Evolutionary conservation across 1,140 invertebrate genomes (phyloP).

Genomic region (Tetragonula clypearis): DNA sequence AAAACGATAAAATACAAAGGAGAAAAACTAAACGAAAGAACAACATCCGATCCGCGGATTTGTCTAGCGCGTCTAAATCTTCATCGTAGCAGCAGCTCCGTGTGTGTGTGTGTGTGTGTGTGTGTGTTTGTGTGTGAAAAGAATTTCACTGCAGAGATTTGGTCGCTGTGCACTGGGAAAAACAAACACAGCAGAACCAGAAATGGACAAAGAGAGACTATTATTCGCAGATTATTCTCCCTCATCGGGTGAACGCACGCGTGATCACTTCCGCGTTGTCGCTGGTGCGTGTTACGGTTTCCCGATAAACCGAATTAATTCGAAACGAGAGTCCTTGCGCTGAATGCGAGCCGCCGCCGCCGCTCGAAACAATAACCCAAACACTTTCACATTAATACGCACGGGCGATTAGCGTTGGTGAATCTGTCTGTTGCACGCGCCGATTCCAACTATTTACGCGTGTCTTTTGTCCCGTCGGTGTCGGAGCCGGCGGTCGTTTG

Average conservation of each 20-base stretch:
- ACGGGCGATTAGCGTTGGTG: slow-evolving; percentile 43
- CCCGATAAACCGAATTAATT: slow-evolving; percentile 35
- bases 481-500: slow-evolving; percentile 6
- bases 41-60: too few relatives aligned
- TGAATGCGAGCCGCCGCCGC: background rate
- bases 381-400: slow-evolving; percentile 40
- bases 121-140: too few relatives aligned
- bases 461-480: slow-evolving; percentile 37
- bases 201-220: too few relatives aligned
- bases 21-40: too few relatives aligned
- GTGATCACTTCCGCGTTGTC: background rate
- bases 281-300: slow-evolving; percentile 15
- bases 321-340: slow-evolving; percentile 1
- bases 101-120: too few relatives aligned
- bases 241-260: slow-evolving; percentile 17
- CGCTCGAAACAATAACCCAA: slow-evolving; percentile 38
- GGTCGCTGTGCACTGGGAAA: too few relatives aligned
- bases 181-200: too few relatives aligned
- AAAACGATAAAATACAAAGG: too few relatives aligned
- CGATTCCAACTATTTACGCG: slow-evolving; percentile 34
- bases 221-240: slow-evolving; percentile 22
- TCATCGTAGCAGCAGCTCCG: too few relatives aligned
- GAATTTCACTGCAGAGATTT: background rate
- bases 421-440: slow-evolving; percentile 21
- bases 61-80: too few relatives aligned